Base-by-base conservation (phyloP, 2,113 vertebrate species). In the Arothron firmamentum region DNA sequence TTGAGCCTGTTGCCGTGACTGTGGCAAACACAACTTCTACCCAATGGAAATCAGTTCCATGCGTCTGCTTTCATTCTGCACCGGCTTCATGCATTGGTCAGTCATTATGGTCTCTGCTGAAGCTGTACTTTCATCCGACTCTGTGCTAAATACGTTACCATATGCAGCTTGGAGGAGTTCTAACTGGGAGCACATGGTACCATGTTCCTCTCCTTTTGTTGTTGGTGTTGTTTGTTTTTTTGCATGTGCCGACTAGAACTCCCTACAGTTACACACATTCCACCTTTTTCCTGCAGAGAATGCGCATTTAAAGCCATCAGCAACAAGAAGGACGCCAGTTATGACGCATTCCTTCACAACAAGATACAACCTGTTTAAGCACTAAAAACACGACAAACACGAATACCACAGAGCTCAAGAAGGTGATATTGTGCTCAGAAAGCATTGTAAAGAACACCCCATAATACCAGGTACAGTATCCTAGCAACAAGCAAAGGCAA, bases 401-500 rank as follows among this genome's bases (percentile, higher is more conserved):
- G 20, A 20, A 64, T 48, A 59, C 14, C 21, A 21, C 47, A 0
- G 5, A 67, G 60, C 59, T 43, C 43, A 71, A 55, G 13, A 70
- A 67, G 64, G 54, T 46, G 69, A 43, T 57, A 52, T 52, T 61
- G 23, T 52, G 56, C 47, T 56, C 66, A 76, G 48, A 69, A 76
- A 55, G 62, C 6, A n/a, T 12, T 6, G 41, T 48, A 74, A 60
- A 56, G 61, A 63, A 68, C 63, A 85, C 60, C 75, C 78, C 82
- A 79, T 75, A 83, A 86, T 59, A 46, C 54, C 47, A 50, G 59
- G 71, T 51, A 75, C 38, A 48, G 88, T 90, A 85, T 80, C 88
- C 88, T 89, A 90, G 89, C 85, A 90, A 90, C 88, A 86, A 82
- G 87, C 70, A 38, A 56, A 56, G 45, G 65, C 61, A 76, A 53